Evolutionary conservation across 2,888 invertebrate genomes (phyloP).

Genomic region (Mactromeris polynyma): DNA sequence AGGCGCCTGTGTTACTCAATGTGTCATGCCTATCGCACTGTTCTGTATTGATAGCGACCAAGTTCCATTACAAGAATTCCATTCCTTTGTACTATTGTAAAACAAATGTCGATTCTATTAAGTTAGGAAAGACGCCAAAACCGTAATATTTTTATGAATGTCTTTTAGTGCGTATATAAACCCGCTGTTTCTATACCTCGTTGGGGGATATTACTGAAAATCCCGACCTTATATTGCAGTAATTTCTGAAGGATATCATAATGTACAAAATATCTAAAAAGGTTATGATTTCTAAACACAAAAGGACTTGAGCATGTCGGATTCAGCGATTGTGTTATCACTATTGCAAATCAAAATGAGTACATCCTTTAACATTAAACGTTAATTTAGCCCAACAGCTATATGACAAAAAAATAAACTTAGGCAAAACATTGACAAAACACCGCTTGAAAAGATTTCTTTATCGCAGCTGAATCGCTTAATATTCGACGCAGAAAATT

Average conservation of each 20-base stretch:
- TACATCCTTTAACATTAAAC: conserved; percentile 20
- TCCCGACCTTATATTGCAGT: not conserved
- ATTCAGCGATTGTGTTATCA: conserved; percentile 6
- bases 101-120: too few relatives aligned
- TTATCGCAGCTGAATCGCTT: conserved; percentile 31
- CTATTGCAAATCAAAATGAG: not conserved
- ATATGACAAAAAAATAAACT: conserved; percentile 15
- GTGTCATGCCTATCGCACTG: too few relatives aligned
- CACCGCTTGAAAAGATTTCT: conserved; percentile 20
- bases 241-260: not conserved
- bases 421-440: conserved; percentile 23
- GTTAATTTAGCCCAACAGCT: conserved; percentile 20
- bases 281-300: conserved; percentile 13
- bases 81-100: too few relatives aligned
- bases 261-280: not conserved
- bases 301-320: not conserved
- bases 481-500: conserved; percentile 53
- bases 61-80: too few relatives aligned
- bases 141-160: too few relatives aligned
- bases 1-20: too few relatives aligned
- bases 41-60: too few relatives aligned
- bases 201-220: not conserved
- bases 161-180: too few relatives aligned
- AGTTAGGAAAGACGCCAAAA: too few relatives aligned
- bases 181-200: not conserved